These are phyloP conservation scores for Intellagama lesueurii DNA, from an alignment of 2,797 vertebrate genomes.

Conservation along the genomic window DNA sequence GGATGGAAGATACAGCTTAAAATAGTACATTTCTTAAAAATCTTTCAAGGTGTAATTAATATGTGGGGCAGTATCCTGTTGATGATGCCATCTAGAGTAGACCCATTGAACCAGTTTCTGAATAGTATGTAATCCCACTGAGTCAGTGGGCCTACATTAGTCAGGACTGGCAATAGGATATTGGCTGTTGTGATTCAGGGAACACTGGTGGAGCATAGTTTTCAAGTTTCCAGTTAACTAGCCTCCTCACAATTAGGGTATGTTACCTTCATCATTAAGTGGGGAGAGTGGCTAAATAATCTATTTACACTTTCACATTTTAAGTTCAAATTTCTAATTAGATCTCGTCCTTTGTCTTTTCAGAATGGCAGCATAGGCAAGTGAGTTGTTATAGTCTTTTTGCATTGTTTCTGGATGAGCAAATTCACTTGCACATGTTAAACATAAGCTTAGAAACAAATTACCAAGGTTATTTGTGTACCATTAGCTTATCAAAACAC, in stretches of 20 bases:
- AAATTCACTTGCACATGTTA: background rate
- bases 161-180: no score
- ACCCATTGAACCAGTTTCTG: no score
- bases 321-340: background rate
- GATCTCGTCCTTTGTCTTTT: background rate
- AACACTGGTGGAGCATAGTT: conserved; percentile 15
- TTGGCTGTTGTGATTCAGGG: background rate
- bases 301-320: background rate
- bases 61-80: no score
- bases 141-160: no score
- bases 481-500: background rate
- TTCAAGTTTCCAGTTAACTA: background rate
- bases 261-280: background rate
- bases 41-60: background rate
- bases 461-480: conserved; percentile 1
- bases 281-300: background rate
- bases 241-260: background rate
- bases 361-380: background rate
- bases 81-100: no score
- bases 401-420: background rate
- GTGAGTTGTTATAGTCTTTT: no score
- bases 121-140: no score
- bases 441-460: conserved; percentile 32
- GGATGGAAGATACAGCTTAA: background rate
- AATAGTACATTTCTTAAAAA: background rate